Conservation (phyloP, 2,797 vertebrate genomes). For the Martes flavigula region DNA sequence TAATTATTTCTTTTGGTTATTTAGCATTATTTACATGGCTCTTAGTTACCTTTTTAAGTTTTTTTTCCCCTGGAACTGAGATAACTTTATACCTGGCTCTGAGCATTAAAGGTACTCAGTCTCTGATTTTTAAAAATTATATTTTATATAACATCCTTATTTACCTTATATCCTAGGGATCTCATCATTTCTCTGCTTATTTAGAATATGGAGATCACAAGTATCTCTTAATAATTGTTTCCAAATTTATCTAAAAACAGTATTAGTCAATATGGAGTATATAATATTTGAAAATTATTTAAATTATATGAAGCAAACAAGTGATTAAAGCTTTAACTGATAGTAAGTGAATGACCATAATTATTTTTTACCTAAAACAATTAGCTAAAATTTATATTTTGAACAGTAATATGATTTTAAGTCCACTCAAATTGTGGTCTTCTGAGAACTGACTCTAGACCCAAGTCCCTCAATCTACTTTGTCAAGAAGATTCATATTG, state of each 20-base stretch:
- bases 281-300: not conserved
- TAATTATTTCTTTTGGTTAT: not conserved
- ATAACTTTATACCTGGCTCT: not conserved
- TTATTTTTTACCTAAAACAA: not conserved
- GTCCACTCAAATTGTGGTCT: not conserved
- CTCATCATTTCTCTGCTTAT: not conserved
- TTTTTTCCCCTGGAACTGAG: not conserved
- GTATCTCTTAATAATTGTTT: not conserved
- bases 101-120: not conserved
- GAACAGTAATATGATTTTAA: not conserved
- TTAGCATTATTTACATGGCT: not conserved
- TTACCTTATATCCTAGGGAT: not conserved
- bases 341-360: not conserved
- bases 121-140: not conserved
- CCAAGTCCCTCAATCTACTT: not conserved
- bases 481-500: not conserved
- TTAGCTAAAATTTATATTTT: conserved; percentile 4
- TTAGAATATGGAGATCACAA: not conserved
- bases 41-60: not conserved
- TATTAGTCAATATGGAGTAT: not conserved
- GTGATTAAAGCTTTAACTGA: not conserved
- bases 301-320: not conserved
- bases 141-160: not conserved
- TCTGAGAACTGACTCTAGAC: not conserved
- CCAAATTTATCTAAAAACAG: not conserved